Base-by-base conservation (phyloP, 2,797 vertebrate species). In the Betta splendens region DNA sequence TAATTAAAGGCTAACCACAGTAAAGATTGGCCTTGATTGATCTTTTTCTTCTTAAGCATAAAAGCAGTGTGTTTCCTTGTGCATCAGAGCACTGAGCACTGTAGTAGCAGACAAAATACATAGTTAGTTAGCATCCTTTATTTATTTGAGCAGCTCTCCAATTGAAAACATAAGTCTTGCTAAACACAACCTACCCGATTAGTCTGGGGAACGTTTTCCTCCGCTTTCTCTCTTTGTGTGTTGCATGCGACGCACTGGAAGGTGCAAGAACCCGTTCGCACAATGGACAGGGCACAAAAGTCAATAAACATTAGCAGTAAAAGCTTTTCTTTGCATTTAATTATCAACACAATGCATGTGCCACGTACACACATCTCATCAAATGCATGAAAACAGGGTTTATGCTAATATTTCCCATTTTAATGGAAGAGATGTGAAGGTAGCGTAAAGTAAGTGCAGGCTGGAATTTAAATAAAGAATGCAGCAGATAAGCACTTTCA, bases 1-100 rank as follows among this genome's bases (percentile, higher is more conserved):
- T 57, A 72, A 69, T 69, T 38, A 60, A 74, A 64, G 28, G 25
- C 29, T 40, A 64, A 76, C 35, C 59, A 48, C 58, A 36, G 22
- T 7, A 22, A 60, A 48, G 44, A 65, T 25, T 70, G 59, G 43
- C 31, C 47, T 8, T 43, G 39, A 62, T 59, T 49, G 20, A 71
- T 49, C 23, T 4, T 22, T 46, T 58, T 51, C 36, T 20, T 39
- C 29, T 31, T 11, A 9, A 31, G 11, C 9, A 7, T 26, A 26
- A 26, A 26, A 7, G 26, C 9, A 2, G 9, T 31, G 3, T 31
- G 29, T 33, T 33, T 33, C 13, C 13, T n/a, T 13, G 15, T 40
- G 38, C 49, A 51, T 49, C 15, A 64, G 64, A 59, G n/a, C 15
- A 51, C 46, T 18, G 6, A 51, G 8, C 39, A 37, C 25, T 49